Evolutionary conservation across 2,888 invertebrate genomes (phyloP).

Genomic region (Megalurothrips usitatus): DNA sequence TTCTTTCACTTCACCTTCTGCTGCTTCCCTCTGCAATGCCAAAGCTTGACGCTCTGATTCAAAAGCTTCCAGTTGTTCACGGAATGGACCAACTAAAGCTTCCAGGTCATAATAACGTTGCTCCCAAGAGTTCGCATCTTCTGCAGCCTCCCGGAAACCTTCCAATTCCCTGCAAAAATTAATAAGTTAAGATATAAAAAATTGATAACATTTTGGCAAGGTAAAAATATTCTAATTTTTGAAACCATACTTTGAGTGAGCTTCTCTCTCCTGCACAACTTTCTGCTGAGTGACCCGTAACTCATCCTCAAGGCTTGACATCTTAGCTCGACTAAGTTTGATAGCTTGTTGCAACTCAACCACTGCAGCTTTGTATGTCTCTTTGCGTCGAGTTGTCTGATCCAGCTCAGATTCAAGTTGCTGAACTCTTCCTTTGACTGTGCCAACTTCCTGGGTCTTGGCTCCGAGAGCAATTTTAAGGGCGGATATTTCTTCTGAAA

Average conservation of each 20-base stretch:
- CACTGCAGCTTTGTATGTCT: not conserved
- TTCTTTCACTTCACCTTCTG: slow-evolving; percentile 51
- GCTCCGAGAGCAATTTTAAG: not conserved
- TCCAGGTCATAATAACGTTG: slow-evolving; percentile 42
- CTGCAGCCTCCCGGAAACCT: slow-evolving; percentile 54
- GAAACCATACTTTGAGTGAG: not conserved
- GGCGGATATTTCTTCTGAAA: not conserved
- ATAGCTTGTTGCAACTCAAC: slow-evolving; percentile 7
- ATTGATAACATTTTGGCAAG: not conserved
- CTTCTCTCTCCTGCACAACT: not conserved
- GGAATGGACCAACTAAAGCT: slow-evolving; percentile 45
- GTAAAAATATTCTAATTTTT: not conserved
- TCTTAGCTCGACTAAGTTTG: not conserved
- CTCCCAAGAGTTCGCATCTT: slow-evolving; percentile 45
- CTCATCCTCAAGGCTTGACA: slow-evolving; percentile 9
- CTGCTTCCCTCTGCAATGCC: slow-evolving; percentile 45
- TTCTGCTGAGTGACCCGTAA: not conserved
- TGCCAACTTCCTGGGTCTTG: not conserved
- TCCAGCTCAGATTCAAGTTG: slow-evolving; percentile 6
- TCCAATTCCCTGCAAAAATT: slow-evolving; percentile 51
- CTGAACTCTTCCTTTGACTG: not conserved
- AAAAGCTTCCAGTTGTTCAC: slow-evolving; percentile 50
- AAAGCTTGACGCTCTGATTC: slow-evolving; percentile 48
- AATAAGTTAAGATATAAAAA: not conserved
- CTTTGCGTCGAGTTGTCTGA: not conserved